Evolutionary conservation across 1,140 invertebrate genomes (phyloP), one percentile per base, ranked within the genome.

Genomic region (Cydia amplana): DNA sequence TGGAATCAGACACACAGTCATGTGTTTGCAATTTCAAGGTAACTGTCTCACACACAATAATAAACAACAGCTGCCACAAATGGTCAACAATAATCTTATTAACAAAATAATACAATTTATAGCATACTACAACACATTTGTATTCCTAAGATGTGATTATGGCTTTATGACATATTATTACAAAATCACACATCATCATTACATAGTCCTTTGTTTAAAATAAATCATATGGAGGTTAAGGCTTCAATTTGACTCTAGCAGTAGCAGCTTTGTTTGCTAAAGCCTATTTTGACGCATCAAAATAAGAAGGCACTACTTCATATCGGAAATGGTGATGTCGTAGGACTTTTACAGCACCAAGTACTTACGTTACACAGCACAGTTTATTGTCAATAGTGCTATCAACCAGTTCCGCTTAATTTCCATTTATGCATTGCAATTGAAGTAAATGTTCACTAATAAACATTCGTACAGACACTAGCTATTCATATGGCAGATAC

Each of bases 401-500:
- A 14, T 70, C n/a, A 20, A 70, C 6, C 28, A 7, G 65, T n/a
- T 65, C 5, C 1, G 36, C 16, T 10, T 70, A 16, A 20, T 70
- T 70, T 36, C 65, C 18, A 18, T 40, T n/a, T 40, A 70, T 36
- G 43, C 28, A 40, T 18, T 1, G n/a, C 28, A 36, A 36, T 40
- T 70, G n/a, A 32, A 18, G n/a, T 20, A 5, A 67, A 14, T 40
- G n/a, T 18, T 23, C 65, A 40, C 65, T 70, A 40, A 70, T 70
- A 43, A 70, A 70, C 65, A 43, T 36, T 70, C 16, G 32, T 70
- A 23, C 32, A n/a, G n/a, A 70, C 36, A 40, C 65, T 70, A 40
- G 16, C 25, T 32, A 70, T 70, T 70, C 65, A 70, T 70, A 70
- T 43, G 65, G 36, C 65, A 40, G 65, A 70, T 70, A 18, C 9